phyloP scores from a whole-genome alignment of 2,888 invertebrate species.

The Hypomecis punctinalis region DNA sequence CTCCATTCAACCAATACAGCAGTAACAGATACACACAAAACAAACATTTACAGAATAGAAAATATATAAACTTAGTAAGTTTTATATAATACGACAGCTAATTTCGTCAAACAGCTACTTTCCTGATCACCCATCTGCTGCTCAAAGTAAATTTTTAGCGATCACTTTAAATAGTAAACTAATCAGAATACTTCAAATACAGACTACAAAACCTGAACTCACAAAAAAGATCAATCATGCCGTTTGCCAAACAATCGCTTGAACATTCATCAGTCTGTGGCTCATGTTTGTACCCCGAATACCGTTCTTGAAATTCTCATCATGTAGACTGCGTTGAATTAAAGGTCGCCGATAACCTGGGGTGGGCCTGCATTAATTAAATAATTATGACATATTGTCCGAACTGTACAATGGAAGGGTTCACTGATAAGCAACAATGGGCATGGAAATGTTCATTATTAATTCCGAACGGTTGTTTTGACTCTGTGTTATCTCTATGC shows the following conservation, averaged over 20 bases:
- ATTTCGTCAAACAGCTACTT: too few species aligned
- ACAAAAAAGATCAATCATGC: constrained; percentile 17
- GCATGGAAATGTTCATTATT: constrained; percentile 59
- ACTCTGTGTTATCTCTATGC: constrained; percentile 5
- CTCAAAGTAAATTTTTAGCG: too few species aligned
- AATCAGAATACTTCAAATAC: neutral
- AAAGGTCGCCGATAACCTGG: constrained; percentile 69
- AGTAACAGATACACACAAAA: too few species aligned
- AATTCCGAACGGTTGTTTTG: constrained; percentile 60
- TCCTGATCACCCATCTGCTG: too few species aligned
- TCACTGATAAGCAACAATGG: constrained; percentile 68
- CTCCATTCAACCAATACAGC: too few species aligned
- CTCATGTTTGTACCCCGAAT: constrained; percentile 8
- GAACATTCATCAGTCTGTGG: constrained; percentile 15
- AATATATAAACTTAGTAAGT: too few species aligned
- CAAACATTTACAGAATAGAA: too few species aligned
- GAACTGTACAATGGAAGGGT: constrained; percentile 76
- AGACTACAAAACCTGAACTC: constrained; percentile 8
- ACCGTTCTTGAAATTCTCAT: constrained; percentile 24
- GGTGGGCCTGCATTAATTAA: constrained; percentile 79
- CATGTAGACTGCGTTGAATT: constrained; percentile 30
- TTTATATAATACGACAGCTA: too few species aligned
- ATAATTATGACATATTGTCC: constrained; percentile 84
- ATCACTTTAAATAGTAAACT: neutral
- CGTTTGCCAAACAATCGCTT: constrained; percentile 23